A percentile compares a stretch with the other conserved stretches of the same genome.
Conservation (phyloP, 2,113 vertebrate genomes). For the Pheucticus melanocephalus region DNA sequence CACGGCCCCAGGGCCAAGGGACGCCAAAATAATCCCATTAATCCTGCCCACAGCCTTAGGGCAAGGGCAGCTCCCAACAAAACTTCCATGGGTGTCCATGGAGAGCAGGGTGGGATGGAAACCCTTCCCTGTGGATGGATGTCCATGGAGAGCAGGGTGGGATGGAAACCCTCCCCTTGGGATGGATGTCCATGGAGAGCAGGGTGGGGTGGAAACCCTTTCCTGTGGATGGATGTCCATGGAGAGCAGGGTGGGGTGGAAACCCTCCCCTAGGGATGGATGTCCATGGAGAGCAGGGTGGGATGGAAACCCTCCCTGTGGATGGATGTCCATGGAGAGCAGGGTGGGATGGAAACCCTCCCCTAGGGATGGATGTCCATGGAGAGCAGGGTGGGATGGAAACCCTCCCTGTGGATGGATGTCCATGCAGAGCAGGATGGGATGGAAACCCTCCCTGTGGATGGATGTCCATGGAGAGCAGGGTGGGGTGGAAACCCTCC, state of each 20-base stretch:
- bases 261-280: background rate
- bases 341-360: too few relatives aligned
- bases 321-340: too few relatives aligned
- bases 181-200: too few relatives aligned
- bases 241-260: too few relatives aligned
- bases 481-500: background rate
- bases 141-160: background rate
- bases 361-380: too few relatives aligned
- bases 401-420: background rate
- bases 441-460: background rate
- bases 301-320: background rate
- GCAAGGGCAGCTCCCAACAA: background rate
- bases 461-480: background rate
- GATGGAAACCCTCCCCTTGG: background rate
- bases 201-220: too few relatives aligned
- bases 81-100: background rate
- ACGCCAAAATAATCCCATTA: background rate
- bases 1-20: accelerated
- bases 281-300: too few relatives aligned
- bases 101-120: background rate
- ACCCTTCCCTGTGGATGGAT: background rate
- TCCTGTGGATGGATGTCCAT: too few relatives aligned
- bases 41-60: background rate
- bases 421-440: background rate
- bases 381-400: background rate